Conservation (phyloP, 2,113 vertebrate genomes). For the Aplodontia rufa region DNA sequence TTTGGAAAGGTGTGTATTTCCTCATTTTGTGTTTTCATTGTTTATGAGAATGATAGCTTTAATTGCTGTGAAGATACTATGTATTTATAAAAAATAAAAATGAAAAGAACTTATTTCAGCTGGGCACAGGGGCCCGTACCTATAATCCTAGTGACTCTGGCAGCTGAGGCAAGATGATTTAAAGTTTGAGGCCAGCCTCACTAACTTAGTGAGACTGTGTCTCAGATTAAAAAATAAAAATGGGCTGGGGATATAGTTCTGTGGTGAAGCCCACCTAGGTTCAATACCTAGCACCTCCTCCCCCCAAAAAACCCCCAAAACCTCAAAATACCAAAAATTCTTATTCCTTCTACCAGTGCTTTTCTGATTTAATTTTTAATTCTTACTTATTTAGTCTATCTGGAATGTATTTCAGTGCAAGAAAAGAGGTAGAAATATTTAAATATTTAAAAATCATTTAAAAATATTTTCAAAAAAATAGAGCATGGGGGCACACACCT, state of each 20-base stretch:
- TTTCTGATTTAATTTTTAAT: slow-evolving; percentile 29
- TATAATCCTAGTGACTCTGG: too few relatives aligned
- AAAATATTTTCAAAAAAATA: background rate
- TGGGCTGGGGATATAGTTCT: too few relatives aligned
- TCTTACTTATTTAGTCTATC: background rate
- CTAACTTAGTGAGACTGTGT: too few relatives aligned
- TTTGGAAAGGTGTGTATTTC: background rate
- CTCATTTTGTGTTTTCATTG: slow-evolving; percentile 32
- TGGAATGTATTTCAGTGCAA: slow-evolving; percentile 42
- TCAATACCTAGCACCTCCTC: too few relatives aligned
- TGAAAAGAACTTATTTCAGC: background rate
- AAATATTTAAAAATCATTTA: background rate
- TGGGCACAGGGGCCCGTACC: too few relatives aligned
- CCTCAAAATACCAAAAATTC: too few relatives aligned
- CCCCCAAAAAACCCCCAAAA: too few relatives aligned
- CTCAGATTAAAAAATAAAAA: too few relatives aligned
- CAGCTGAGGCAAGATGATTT: too few relatives aligned
- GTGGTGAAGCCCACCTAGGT: too few relatives aligned
- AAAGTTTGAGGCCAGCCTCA: too few relatives aligned
- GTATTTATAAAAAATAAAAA: background rate
- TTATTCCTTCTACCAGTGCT: background rate
- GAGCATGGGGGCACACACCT: too few relatives aligned
- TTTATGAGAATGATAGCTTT: background rate
- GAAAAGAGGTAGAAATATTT: slow-evolving; percentile 22
- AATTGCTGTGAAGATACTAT: slow-evolving; percentile 15